These are phyloP conservation scores for Microcebus jonahi DNA, from an alignment of 2,113 vertebrate genomes.

Conservation along the genomic window DNA sequence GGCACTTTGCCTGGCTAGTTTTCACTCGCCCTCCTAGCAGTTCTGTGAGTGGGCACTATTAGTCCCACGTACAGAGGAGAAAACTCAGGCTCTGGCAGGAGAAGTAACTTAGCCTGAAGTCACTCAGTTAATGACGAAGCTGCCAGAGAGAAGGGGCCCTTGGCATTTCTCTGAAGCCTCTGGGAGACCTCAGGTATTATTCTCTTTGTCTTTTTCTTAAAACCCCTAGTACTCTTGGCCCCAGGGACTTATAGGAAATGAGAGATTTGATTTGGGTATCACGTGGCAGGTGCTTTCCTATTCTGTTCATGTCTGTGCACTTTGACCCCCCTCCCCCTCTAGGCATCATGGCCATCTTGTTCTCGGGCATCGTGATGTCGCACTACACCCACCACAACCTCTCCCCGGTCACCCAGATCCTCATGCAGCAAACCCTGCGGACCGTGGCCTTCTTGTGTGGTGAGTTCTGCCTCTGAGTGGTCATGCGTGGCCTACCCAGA, in stretches of 20 bases:
- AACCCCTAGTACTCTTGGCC: background rate
- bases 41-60: background rate
- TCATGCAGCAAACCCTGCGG: constrained; percentile 98
- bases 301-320: background rate
- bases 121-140: background rate
- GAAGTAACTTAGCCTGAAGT: background rate
- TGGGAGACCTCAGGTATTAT: background rate
- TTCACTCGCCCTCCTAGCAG: background rate
- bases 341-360: constrained; percentile 99
- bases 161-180: background rate
- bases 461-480: constrained; percentile 81
- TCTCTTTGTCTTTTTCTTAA: background rate
- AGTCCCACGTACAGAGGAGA: background rate
- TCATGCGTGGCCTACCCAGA: rapidly evolving
- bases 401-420: constrained; percentile 98
- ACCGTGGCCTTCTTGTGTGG: constrained; percentile 98
- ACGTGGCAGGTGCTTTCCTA: background rate
- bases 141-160: background rate
- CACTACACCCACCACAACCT: constrained; percentile 99
- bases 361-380: constrained; percentile 98
- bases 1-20: background rate
- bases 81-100: background rate
- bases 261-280: rapidly evolving
- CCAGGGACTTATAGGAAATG: background rate
- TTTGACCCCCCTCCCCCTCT: background rate